Evolutionary conservation across 2,888 invertebrate genomes (phyloP).

Genomic region (Drosophila subsilvestris): DNA sequence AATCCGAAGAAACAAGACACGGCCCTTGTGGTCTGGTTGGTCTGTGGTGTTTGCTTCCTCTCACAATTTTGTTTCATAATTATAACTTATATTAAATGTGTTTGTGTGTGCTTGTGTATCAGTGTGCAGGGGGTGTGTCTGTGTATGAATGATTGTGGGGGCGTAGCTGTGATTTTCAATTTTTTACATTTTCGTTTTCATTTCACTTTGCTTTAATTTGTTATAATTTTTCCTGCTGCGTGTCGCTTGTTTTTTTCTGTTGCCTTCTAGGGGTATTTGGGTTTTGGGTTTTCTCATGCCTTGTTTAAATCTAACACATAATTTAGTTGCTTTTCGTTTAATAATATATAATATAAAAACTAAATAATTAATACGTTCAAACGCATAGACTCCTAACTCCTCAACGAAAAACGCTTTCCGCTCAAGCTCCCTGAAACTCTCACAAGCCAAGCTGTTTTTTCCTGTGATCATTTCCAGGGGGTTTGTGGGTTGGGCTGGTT

Average conservation of each 20-base stretch:
- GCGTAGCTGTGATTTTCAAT: conserved; percentile 47
- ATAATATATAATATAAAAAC: conserved; percentile 73
- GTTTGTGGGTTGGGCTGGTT: conserved; percentile 4
- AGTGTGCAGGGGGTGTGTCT: conserved; percentile 16
- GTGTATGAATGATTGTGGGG: conserved; percentile 29
- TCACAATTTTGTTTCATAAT: conserved; percentile 49
- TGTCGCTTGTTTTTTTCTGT: conserved; percentile 30
- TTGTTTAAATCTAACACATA: conserved; percentile 69
- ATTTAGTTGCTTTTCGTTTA: conserved; percentile 62
- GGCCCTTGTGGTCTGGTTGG: conserved; percentile 2
- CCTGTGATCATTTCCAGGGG: conserved; percentile 9
- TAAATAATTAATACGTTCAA: conserved; percentile 76
- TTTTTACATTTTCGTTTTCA: conserved; percentile 28
- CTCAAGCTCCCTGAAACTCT: conserved; percentile 57
- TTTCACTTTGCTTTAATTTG: conserved; percentile 40
- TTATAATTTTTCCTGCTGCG: conserved; percentile 6
- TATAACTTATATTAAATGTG: conserved; percentile 62
- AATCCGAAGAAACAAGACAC: conserved; percentile 11
- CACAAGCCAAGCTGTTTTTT: conserved; percentile 51
- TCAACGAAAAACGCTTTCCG: conserved; percentile 32
- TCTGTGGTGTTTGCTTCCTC: conserved; percentile 20
- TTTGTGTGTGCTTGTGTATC: conserved; percentile 17
- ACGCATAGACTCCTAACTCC: conserved; percentile 59
- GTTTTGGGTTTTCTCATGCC: conserved; percentile 35
- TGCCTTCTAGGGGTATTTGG: neutral